Conservation (phyloP, 2,113 vertebrate species). For the Myrmecobius fasciatus region DNA sequence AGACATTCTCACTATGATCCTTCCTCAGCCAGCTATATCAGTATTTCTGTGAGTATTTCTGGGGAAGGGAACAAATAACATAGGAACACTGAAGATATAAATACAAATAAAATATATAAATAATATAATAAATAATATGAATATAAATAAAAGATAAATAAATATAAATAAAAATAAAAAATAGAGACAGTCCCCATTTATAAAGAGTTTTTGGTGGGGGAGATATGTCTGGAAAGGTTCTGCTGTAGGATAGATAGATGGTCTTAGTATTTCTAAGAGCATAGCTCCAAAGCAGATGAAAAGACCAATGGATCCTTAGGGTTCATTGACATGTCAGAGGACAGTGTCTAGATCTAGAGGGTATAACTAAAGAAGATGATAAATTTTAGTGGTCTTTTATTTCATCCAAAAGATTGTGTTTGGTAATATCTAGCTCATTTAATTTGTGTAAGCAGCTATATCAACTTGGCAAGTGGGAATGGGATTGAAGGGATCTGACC, state of each 20-base stretch:
- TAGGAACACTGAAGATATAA: too few relatives aligned
- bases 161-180: too few relatives aligned
- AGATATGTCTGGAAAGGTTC: not conserved
- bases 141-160: too few relatives aligned
- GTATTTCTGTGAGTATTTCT: too few relatives aligned
- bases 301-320: not conserved
- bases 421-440: not conserved
- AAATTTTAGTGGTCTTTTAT: not conserved
- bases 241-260: not conserved
- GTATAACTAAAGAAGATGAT: not conserved
- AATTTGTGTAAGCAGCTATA: too few relatives aligned
- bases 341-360: not conserved
- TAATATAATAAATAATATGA: too few relatives aligned
- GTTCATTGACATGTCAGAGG: not conserved
- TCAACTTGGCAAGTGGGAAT: not conserved
- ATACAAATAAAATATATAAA: too few relatives aligned
- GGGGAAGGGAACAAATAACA: too few relatives aligned
- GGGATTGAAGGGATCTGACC: not conserved
- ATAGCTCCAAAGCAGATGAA: not conserved
- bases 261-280: not conserved
- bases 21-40: too few relatives aligned
- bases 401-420: not conserved
- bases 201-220: not conserved
- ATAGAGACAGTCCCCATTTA: too few relatives aligned
- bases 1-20: too few relatives aligned